Conservation (phyloP, 2,113 vertebrate species). For the Sciurus niger region DNA sequence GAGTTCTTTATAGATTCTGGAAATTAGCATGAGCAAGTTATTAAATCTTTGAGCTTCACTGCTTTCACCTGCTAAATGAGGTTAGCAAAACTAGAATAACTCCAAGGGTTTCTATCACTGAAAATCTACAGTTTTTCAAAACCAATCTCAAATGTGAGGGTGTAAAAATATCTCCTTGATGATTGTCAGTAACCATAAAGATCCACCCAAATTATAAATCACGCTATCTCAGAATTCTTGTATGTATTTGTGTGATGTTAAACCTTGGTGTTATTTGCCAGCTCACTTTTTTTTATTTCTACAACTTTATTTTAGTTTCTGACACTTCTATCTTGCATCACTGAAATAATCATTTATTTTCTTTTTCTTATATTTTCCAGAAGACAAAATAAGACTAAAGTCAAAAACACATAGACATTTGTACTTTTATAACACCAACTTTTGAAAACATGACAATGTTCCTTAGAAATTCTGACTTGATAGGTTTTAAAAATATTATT, state of each 20-base stretch:
- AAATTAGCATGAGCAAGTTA: background rate
- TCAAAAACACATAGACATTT: conserved; percentile 8
- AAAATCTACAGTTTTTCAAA: background rate
- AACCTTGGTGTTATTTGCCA: background rate
- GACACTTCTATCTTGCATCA: background rate
- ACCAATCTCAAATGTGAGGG: background rate
- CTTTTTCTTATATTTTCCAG: conserved; percentile 7
- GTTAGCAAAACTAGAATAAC: background rate
- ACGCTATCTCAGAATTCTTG: background rate
- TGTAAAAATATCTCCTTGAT: background rate
- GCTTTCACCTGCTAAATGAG: background rate
- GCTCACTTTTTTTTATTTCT: background rate
- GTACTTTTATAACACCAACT: background rate
- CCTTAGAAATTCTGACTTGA: conserved; percentile 13
- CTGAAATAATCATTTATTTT: background rate
- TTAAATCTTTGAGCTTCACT: background rate
- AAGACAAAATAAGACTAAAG: conserved; percentile 12
- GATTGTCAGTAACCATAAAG: background rate
- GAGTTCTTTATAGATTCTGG: too few species aligned
- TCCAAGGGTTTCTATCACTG: background rate
- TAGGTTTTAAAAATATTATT: conserved; percentile 38
- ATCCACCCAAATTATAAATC: background rate
- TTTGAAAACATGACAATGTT: conserved; percentile 19
- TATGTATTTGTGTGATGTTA: conserved; percentile 23
- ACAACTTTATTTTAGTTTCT: background rate